These are phyloP conservation scores for Protodeltote pygarga DNA, from an alignment of 2,888 invertebrate species.

Conservation along the genomic window DNA sequence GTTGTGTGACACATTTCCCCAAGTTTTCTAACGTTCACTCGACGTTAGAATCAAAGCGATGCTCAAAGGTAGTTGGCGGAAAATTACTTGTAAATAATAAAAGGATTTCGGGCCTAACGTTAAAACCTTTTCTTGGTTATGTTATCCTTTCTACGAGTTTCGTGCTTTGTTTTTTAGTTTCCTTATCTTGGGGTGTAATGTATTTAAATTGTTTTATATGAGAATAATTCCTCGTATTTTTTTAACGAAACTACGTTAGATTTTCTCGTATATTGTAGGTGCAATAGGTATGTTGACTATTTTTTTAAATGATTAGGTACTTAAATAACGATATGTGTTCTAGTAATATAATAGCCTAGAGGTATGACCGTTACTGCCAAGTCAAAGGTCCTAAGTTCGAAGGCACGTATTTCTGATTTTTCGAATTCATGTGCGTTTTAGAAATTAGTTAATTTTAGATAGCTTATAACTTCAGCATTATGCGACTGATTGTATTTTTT, in stretches of 20 bases:
- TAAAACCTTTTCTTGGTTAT: constrained; percentile 55
- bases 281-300: no score
- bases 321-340: no score
- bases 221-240: not conserved
- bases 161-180: constrained; percentile 50
- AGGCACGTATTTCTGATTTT: no score
- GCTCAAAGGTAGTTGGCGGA: constrained; percentile 62
- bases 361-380: no score
- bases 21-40: constrained; percentile 50
- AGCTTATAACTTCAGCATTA: no score
- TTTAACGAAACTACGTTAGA: not conserved
- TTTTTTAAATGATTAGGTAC: no score
- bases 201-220: constrained; percentile 3
- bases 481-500: no score
- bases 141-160: constrained; percentile 53
- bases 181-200: constrained; percentile 14
- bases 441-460: no score
- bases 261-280: not conserved
- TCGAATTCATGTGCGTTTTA: no score
- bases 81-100: constrained; percentile 72
- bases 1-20: constrained; percentile 14
- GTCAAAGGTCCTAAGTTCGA: no score
- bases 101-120: constrained; percentile 55
- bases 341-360: no score
- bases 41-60: constrained; percentile 62